Conservation (phyloP, 2,797 vertebrate genomes). For the Etheostoma perlongum region DNA sequence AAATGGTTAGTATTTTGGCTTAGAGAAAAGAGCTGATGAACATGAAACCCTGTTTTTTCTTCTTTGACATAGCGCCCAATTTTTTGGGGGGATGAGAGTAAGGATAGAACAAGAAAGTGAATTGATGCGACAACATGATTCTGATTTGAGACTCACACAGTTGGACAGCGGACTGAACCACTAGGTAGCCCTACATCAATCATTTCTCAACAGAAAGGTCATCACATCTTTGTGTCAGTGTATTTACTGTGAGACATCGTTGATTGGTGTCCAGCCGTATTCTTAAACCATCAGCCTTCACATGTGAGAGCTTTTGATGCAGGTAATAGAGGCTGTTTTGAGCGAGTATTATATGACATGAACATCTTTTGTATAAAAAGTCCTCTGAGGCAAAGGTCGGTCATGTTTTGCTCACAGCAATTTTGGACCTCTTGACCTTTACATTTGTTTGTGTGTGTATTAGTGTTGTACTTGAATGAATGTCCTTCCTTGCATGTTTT, state of each 20-base stretch:
- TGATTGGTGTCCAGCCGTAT: conserved; percentile 52
- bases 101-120: conserved; percentile 37
- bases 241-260: conserved; percentile 51
- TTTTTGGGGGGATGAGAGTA: conserved; percentile 26
- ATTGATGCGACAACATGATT: conserved; percentile 45
- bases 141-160: conserved; percentile 25
- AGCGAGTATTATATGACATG: conserved; percentile 38
- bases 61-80: conserved; percentile 24
- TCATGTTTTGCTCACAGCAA: conserved; percentile 19
- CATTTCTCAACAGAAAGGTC: conserved; percentile 67
- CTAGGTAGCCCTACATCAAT: conserved; percentile 55
- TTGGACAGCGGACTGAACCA: conserved; percentile 29
- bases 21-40: conserved; percentile 1
- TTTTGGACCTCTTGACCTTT: conserved; percentile 34
- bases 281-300: conserved; percentile 44
- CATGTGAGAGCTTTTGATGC: conserved; percentile 43
- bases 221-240: conserved; percentile 46
- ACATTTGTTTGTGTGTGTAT: not conserved
- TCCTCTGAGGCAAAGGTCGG: conserved; percentile 23
- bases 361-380: conserved; percentile 39
- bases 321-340: conserved; percentile 36
- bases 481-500: not conserved
- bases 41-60: conserved; percentile 39
- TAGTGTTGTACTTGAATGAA: not conserved
- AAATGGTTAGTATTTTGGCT: conserved; percentile 14